Evolutionary conservation across 2,888 invertebrate species (phyloP).

Genomic region (Macaria liturata): DNA sequence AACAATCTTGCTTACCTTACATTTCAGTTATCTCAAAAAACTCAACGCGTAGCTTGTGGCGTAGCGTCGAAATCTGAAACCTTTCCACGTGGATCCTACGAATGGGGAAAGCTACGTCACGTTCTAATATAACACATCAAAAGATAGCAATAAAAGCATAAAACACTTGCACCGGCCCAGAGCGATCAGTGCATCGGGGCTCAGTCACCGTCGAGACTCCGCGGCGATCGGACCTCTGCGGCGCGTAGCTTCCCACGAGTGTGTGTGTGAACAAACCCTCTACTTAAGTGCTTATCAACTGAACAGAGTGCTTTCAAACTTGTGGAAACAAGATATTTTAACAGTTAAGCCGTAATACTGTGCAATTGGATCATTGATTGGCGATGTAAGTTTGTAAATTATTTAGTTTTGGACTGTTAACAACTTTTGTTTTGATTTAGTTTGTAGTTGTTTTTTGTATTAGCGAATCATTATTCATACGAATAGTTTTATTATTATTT

Average conservation of each 20-base stretch:
- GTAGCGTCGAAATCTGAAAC: too few species aligned
- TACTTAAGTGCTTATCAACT: slow-evolving; percentile 33
- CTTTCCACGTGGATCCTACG: background rate
- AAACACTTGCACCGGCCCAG: slow-evolving; percentile 45
- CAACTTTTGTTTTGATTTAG: background rate
- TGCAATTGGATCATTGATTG: slow-evolving; percentile 32
- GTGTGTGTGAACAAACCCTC: slow-evolving; percentile 44
- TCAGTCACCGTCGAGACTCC: slow-evolving; percentile 61
- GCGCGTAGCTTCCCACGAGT: background rate
- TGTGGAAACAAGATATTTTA: slow-evolving; percentile 29
- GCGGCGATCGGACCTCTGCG: slow-evolving; percentile 41
- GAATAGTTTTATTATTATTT: too few species aligned
- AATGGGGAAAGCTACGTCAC: background rate
- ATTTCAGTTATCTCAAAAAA: background rate
- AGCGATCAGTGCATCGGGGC: slow-evolving; percentile 49
- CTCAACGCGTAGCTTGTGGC: too few species aligned
- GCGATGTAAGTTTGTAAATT: slow-evolving; percentile 24
- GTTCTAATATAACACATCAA: slow-evolving; percentile 9
- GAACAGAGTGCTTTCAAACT: slow-evolving; percentile 30
- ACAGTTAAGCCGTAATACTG: slow-evolving; percentile 20
- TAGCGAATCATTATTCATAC: too few species aligned
- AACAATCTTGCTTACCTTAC: background rate
- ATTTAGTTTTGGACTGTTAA: slow-evolving; percentile 3
- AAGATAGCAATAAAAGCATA: slow-evolving; percentile 5
- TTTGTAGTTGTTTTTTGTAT: background rate